Evolutionary conservation across 2,797 vertebrate genomes (phyloP).

Genomic region (Characodon lateralis): DNA sequence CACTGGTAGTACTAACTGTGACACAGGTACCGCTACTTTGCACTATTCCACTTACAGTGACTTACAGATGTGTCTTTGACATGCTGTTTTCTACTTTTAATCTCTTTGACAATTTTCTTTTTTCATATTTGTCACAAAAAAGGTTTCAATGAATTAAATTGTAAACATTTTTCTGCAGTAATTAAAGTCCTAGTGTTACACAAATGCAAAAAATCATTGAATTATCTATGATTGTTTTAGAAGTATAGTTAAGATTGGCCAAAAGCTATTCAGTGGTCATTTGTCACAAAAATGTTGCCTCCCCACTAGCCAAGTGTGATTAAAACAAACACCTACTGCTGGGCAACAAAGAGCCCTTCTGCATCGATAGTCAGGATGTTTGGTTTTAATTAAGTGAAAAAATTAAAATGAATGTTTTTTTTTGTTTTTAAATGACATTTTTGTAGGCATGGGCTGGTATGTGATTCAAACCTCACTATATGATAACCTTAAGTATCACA

Average conservation of each 20-base stretch:
- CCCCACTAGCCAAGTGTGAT: slow-evolving; percentile 61
- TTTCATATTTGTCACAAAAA: neutral
- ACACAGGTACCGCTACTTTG: slow-evolving; percentile 90
- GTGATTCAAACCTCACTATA: neutral
- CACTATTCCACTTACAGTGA: slow-evolving; percentile 50
- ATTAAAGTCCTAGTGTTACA: slow-evolving; percentile 9
- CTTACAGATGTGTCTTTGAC: slow-evolving; percentile 43
- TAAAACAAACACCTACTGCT: slow-evolving; percentile 70
- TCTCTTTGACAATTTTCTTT: slow-evolving; percentile 10
- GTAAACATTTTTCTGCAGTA: neutral
- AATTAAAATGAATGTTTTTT: neutral
- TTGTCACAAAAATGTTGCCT: slow-evolving; percentile 45
- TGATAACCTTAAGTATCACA: neutral
- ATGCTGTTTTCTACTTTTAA: slow-evolving; percentile 33
- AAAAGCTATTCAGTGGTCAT: slow-evolving; percentile 47
- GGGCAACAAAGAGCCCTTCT: slow-evolving; percentile 71
- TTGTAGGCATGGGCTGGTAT: neutral
- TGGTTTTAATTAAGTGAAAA: slow-evolving; percentile 24
- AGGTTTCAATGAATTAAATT: neutral
- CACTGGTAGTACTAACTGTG: slow-evolving; percentile 98
- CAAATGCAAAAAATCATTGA: slow-evolving; percentile 17
- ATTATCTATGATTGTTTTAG: slow-evolving; percentile 42
- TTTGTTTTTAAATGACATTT: neutral
- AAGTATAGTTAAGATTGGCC: slow-evolving; percentile 49
- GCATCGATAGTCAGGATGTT: slow-evolving; percentile 41